Evolutionary conservation across 2,888 invertebrate species (phyloP).

Genomic region (Caradrina kadenii): DNA sequence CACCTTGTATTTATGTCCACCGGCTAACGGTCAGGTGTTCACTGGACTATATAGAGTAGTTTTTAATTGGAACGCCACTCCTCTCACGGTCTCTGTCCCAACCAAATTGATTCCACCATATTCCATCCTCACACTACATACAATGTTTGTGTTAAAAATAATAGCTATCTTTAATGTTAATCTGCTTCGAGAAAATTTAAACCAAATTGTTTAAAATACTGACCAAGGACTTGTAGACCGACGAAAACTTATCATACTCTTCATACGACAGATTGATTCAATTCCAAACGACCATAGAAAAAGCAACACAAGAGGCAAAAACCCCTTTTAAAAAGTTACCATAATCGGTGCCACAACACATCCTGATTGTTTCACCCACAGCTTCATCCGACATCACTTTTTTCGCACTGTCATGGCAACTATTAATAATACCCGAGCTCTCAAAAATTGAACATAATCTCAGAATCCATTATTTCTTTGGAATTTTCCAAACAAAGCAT

Average conservation of each 20-base stretch:
- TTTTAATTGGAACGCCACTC: conserved; percentile 61
- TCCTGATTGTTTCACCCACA: conserved; percentile 12
- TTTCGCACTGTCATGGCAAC: conserved; percentile 42
- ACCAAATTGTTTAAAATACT: not conserved
- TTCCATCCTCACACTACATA: not conserved
- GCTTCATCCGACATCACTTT: conserved; percentile 9
- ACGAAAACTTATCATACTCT: not conserved
- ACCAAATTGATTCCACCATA: conserved; percentile 36
- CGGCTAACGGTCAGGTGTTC: conserved; percentile 44
- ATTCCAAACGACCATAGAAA: not conserved
- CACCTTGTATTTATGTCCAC: conserved; percentile 17
- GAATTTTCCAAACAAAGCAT: conserved; percentile 53
- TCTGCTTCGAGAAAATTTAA: too few species aligned
- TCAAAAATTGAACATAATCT: conserved; percentile 47
- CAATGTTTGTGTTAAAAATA: conserved; percentile 3
- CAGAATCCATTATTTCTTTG: conserved; percentile 51
- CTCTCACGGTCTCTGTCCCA: conserved; percentile 18
- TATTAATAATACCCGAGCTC: conserved; percentile 49
- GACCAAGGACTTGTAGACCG: too few species aligned
- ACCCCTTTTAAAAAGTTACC: conserved; percentile 3
- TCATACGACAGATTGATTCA: too few species aligned
- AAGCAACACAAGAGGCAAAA: not conserved
- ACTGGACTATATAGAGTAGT: conserved; percentile 50
- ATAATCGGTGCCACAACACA: conserved; percentile 12
- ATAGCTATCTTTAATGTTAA: too few species aligned